Conservation (phyloP, 2,797 vertebrate species). For the Etheostoma perlongum region DNA sequence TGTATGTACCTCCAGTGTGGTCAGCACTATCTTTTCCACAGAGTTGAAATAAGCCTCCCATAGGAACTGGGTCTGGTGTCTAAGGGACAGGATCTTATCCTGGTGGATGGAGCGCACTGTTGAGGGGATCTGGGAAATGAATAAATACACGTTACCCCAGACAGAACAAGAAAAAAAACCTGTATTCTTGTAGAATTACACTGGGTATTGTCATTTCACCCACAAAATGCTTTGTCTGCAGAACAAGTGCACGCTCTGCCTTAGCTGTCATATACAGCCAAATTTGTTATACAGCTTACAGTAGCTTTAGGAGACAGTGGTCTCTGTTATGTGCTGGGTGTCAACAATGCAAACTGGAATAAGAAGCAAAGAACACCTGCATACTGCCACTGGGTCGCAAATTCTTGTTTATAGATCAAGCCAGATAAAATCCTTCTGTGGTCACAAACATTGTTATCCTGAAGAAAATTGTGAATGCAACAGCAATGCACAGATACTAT, state of each 20-base stretch:
- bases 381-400: not conserved
- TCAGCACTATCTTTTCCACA: slow-evolving; percentile 99
- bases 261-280: not conserved
- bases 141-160: not conserved
- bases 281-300: not conserved
- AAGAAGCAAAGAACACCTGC: too few species aligned
- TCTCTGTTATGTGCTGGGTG: not conserved
- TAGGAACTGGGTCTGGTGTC: slow-evolving; percentile 99
- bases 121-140: slow-evolving; percentile 91
- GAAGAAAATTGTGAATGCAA: not conserved
- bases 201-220: not conserved
- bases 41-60: slow-evolving; percentile 99
- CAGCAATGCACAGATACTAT: not conserved
- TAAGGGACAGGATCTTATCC: slow-evolving; percentile 98
- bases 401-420: not conserved
- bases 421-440: not conserved
- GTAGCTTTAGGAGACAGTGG: not conserved
- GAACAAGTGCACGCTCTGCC: not conserved
- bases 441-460: not conserved
- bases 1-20: slow-evolving; percentile 95
- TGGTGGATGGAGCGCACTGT: slow-evolving; percentile 99
- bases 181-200: not conserved
- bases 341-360: too few species aligned
- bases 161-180: not conserved
- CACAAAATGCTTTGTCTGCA: not conserved